Evolutionary conservation across 2,113 vertebrate species (phyloP), one percentile per base, ranked within the genome.

Genomic region (Sporophila hypoxantha): DNA sequence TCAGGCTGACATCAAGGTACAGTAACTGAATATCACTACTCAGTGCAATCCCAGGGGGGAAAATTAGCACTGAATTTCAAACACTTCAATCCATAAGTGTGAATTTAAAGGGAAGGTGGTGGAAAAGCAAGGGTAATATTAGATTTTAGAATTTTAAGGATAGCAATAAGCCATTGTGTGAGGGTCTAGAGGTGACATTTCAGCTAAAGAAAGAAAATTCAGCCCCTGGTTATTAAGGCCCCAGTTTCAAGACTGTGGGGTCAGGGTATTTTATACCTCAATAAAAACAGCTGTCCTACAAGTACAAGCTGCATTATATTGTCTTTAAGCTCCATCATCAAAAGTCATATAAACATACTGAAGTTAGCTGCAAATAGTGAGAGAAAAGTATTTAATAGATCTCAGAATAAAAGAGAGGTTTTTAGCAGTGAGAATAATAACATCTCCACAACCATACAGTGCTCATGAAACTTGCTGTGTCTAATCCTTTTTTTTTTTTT

Each of bases 1-100:
- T 68, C 87, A 92, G 76, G 46, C 87, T 93, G 85, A 85, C 85
- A 89, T 81, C 87, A 66, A 94, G 89, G 91, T 61, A 61, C 59
- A 42, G 76, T 47, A 75, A 64, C 85, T 69, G 91, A 91, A 59
- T 85, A 83, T 85, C 82, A 73, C 46, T 62, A 36, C 49, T 68
- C 23, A 5, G 19, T 23, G 42, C 9, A 89, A 20, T 52, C 87
- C 85, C 82, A 69, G 21, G 41, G 55, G 87, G n/a, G 39, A 1
- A 34, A 69, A 84, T 79, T 66, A 81, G 80, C 67, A 64, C 66
- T 84, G 89, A 80, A 73, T 93, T 89, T 78, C 62, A 60, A 89
- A 60, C 52, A 26, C 62, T 89, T 74, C 10, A 71, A 68, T 75
- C 34, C 85, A 76, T 60, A 23, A 8, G 56, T 46, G 56, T 36